phyloP scores from a whole-genome alignment of 1,140 invertebrate species.

The Aleiodes sp. region DNA sequence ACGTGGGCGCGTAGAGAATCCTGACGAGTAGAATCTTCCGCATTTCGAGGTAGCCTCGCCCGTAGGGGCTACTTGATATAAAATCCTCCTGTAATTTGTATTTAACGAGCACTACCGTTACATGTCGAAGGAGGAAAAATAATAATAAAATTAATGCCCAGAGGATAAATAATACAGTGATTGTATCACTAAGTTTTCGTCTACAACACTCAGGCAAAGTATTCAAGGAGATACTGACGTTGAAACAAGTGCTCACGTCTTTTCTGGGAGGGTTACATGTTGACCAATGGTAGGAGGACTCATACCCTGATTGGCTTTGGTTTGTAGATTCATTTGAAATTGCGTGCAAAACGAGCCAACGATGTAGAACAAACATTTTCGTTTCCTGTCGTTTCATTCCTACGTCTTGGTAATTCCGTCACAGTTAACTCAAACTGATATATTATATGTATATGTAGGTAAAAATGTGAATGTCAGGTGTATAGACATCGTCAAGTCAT shows the following conservation, averaged over 20 bases:
- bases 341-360: slow-evolving; percentile 18
- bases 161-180: not conserved
- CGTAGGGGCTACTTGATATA: not conserved
- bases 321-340: not conserved
- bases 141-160: not conserved
- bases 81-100: not conserved
- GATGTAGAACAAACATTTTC: not conserved
- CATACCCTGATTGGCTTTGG: slow-evolving; percentile 15
- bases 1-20: slow-evolving; percentile 54
- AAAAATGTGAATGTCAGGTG: slow-evolving; percentile 5
- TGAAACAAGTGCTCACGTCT: not conserved
- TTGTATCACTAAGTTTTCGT: not conserved
- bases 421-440: not conserved
- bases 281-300: not conserved
- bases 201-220: not conserved
- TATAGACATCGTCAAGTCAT: not conserved
- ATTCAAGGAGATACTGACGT: not conserved
- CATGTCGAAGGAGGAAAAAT: not conserved
- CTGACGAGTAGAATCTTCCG: slow-evolving; percentile 45
- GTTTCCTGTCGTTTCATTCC: slow-evolving; percentile 18
- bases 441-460: not conserved
- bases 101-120: slow-evolving; percentile 17
- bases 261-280: not conserved
- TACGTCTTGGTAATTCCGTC: not conserved
- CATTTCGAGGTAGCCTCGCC: slow-evolving; percentile 39